Conservation (phyloP, 2,888 invertebrate species). For the Melanophora roralis region DNA sequence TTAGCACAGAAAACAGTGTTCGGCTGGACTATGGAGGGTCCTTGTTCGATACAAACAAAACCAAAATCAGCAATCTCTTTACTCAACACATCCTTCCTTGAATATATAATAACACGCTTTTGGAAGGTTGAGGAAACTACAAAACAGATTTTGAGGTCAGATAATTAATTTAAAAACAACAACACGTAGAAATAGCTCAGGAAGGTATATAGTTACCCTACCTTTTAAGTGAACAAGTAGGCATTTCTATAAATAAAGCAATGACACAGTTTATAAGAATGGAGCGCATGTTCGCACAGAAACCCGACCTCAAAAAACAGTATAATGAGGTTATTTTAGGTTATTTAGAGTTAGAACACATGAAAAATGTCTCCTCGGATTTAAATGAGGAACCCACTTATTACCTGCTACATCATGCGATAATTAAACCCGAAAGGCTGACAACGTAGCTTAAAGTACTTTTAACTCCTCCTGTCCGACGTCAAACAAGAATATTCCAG, state of each 20-base stretch:
- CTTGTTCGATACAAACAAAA: not conserved
- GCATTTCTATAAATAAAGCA: not conserved
- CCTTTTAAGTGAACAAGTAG: not conserved
- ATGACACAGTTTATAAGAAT: not conserved
- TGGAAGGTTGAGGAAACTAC: too few relatives aligned
- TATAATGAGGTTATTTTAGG: not conserved
- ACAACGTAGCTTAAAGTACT: not conserved
- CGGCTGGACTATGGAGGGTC: conserved; percentile 18
- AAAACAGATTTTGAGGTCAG: conserved; percentile 7
- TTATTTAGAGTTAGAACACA: conserved; percentile 7
- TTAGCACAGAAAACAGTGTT: conserved; percentile 25
- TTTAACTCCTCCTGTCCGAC: not conserved
- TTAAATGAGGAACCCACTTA: not conserved
- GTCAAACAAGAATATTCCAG: not conserved
- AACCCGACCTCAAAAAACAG: not conserved
- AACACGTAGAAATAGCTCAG: not conserved
- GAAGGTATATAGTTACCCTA: not conserved
- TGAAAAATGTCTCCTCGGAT: not conserved
- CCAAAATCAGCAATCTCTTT: not conserved
- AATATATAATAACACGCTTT: too few relatives aligned
- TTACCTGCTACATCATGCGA: conserved; percentile 1
- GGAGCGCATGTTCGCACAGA: not conserved
- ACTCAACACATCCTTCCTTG: not conserved
- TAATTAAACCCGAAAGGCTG: not conserved
- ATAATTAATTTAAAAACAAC: not conserved